Conservation (phyloP, 2,797 vertebrate genomes). For the Dendrocincla tyrannina region DNA sequence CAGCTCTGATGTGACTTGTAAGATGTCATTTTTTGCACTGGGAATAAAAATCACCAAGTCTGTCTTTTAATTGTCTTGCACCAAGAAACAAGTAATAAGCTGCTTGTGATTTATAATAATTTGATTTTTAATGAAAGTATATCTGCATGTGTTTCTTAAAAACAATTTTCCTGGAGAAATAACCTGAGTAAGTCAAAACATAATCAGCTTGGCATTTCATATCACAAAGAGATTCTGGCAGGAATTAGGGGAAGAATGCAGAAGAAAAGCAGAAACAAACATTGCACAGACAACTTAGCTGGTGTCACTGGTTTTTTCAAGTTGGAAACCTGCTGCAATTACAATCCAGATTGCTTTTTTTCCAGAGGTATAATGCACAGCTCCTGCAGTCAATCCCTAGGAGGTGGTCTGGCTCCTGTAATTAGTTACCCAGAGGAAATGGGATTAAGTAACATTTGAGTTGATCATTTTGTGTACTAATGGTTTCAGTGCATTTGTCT, state of each 20-base stretch:
- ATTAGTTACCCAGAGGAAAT: not conserved
- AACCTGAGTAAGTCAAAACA: not conserved
- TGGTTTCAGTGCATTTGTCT: not conserved
- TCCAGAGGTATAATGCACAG: not conserved
- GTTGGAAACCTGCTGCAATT: not conserved
- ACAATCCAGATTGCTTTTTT: not conserved
- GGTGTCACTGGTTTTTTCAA: not conserved
- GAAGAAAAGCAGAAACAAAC: not conserved
- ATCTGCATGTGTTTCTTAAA: not conserved
- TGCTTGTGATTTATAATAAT: not conserved
- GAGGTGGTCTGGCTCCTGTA: not conserved
- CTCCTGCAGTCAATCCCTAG: not conserved
- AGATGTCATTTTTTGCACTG: not conserved
- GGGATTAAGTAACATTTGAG: not conserved
- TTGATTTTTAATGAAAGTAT: constrained; percentile 9
- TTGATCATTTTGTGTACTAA: not conserved
- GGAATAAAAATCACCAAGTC: constrained; percentile 16
- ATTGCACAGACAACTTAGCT: not conserved
- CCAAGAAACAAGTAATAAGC: not conserved
- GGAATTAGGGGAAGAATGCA: not conserved
- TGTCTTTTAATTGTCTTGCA: constrained; percentile 11
- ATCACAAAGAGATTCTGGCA: not conserved
- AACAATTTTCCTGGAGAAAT: not conserved
- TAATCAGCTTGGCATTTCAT: not conserved
- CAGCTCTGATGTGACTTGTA: not conserved